These are phyloP conservation scores for Rhopilema esculentum DNA, from an alignment of 30 jellyfish, hydroid and myxozoan species.

Conservation along the genomic window DNA sequence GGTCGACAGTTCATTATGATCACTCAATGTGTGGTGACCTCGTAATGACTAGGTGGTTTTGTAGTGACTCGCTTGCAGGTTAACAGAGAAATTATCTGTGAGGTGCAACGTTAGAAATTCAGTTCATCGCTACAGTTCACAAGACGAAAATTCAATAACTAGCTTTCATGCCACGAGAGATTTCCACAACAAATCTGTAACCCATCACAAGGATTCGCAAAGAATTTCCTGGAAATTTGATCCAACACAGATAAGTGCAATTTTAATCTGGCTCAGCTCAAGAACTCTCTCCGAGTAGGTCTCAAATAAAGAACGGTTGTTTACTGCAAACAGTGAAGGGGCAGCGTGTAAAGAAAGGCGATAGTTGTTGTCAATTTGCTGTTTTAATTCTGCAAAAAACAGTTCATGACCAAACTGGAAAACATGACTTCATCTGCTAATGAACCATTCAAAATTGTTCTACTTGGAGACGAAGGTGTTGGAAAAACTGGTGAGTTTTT, in stretches of 20 bases:
- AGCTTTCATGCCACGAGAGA: neutral
- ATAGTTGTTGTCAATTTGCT: neutral
- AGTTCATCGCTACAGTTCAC: neutral
- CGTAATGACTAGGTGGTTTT: neutral
- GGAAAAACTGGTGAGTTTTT: slow-evolving; percentile 67
- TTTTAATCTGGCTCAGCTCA: slow-evolving; percentile 38
- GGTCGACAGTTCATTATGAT: neutral
- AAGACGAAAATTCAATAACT: neutral
- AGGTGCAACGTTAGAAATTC: neutral
- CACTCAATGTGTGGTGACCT: neutral
- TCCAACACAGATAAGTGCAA: no score
- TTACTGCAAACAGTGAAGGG: no score
- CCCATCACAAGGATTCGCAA: neutral
- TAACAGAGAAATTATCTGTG: neutral
- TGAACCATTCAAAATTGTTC: slow-evolving; percentile 40
- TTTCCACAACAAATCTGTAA: neutral
- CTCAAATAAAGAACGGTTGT: no score
- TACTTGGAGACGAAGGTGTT: slow-evolving; percentile 78
- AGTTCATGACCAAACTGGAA: neutral
- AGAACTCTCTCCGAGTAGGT: no score
- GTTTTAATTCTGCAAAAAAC: neutral
- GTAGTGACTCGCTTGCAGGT: neutral
- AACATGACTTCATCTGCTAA: slow-evolving; percentile 12
- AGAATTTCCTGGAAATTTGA: slow-evolving; percentile 25
- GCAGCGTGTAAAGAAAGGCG: neutral